phyloP scores from a whole-genome alignment of 2,113 vertebrate genomes.

The Leuciscus idus region DNA sequence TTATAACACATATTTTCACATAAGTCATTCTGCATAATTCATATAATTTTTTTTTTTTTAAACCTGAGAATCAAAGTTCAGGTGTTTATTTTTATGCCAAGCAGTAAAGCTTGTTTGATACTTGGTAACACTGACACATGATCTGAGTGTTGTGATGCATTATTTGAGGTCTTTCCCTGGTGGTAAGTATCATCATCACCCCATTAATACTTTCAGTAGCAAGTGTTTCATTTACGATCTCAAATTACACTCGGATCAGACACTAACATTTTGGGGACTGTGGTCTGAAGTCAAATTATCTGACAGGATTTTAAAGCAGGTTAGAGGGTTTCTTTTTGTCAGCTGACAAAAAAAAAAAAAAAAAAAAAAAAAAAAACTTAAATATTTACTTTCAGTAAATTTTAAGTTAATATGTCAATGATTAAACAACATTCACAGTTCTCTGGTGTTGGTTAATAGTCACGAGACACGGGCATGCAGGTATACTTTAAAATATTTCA shows the following conservation, averaged over 20 bases:
- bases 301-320: not conserved
- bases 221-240: not conserved
- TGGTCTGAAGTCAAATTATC: not conserved
- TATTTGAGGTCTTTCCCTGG: not conserved
- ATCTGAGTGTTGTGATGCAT: not conserved
- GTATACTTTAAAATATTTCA: too few species aligned
- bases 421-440: too few species aligned
- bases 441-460: too few species aligned
- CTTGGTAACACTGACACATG: not conserved
- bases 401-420: too few species aligned
- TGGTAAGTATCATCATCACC: slow-evolving; percentile 4
- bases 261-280: not conserved
- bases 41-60: too few species aligned
- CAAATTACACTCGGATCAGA: not conserved
- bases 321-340: too few species aligned
- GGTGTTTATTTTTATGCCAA: not conserved
- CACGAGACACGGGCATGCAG: too few species aligned
- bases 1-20: not conserved
- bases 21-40: not conserved
- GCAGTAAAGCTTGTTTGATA: not conserved
- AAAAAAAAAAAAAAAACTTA: too few species aligned
- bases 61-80: not conserved
- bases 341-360: too few species aligned
- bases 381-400: too few species aligned
- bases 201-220: not conserved